Evolutionary conservation across 1,140 invertebrate species (phyloP).

Genomic region (Philotrypesis tridentata): DNA sequence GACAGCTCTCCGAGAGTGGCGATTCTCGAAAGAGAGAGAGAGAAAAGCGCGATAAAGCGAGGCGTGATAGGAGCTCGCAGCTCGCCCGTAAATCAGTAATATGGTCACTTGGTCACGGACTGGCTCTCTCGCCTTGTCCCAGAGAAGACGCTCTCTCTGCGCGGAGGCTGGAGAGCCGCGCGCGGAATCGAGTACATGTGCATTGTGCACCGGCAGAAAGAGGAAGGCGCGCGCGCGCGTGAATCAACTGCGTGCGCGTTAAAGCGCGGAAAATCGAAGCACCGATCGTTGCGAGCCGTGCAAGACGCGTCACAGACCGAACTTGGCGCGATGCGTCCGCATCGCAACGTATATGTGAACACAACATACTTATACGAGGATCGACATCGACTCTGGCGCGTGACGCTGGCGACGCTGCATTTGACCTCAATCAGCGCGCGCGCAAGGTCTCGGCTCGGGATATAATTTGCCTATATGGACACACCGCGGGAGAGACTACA

Average conservation of each 20-base stretch:
- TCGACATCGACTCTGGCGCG: not conserved
- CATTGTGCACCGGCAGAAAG: too few relatives aligned
- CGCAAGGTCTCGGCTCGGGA: not conserved
- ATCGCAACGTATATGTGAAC: too few relatives aligned
- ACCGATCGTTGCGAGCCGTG: not conserved
- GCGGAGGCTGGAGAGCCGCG: too few relatives aligned
- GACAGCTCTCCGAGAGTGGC: too few relatives aligned
- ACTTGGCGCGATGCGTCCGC: too few relatives aligned
- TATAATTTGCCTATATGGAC: not conserved
- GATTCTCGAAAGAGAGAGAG: too few relatives aligned
- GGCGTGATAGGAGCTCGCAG: not conserved
- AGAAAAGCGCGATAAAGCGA: not conserved
- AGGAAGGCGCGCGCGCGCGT: too few relatives aligned
- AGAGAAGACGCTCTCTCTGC: not conserved
- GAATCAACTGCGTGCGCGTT: not conserved
- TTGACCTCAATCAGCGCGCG: conserved; percentile 9
- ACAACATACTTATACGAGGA: too few relatives aligned
- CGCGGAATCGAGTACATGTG: too few relatives aligned
- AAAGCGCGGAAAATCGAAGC: not conserved
- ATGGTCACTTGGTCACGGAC: not conserved
- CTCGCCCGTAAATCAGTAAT: not conserved
- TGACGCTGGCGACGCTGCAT: conserved; percentile 5
- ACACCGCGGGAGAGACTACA: too few relatives aligned
- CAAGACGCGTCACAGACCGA: not conserved
- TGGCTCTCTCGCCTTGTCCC: not conserved